Evolutionary conservation across 2,113 vertebrate genomes (phyloP), one percentile per base, ranked within the genome.

Genomic region (Gila orcuttii): DNA sequence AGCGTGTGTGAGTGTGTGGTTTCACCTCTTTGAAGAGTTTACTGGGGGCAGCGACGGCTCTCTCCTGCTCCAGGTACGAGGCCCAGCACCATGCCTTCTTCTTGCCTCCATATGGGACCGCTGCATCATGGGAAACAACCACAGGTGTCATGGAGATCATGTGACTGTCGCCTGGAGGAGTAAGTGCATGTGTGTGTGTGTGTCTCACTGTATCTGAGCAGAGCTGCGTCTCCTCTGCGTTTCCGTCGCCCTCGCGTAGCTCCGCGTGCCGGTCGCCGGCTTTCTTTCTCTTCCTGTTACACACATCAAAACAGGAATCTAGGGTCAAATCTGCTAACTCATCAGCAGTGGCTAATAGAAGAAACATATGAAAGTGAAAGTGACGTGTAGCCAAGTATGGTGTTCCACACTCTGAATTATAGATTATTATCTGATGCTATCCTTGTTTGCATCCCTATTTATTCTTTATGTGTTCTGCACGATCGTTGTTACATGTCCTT

Each of bases 151-250:
- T 4, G 23, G 17, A 23, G 39, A 42, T 42, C 39, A 42, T 42
- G 39, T 42, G 39, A 42, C 39, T 39, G 39, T 39, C 39, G 39
- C 39, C 39, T 42, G 39, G 39, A 42, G 39, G 39, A 8, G 39
- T 8, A 7, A 8, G 57, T 59, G 17, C 21, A 17, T 28, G 0
- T 4, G 21, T 9, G 11, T 59, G 50, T 42, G 83, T 59, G 45
- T 11, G 82, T 93, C 95, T 95, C 93, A 96, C 96, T 93, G 90
- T 96, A 96, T 89, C 95, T 96, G 85, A 96, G 84, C 82, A 96
- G 88, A 15, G 94, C 90, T 1, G 95, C 85, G 6, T 96, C 96
- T 13, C 95, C 95, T 64, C 95, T 95, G 84, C 96, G 93, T 94
- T 96, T 96, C 85, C 95, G 94, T 50, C 96, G 93, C 45, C 95